These are phyloP conservation scores for Acrocephalus kingi DNA, from an alignment of 2,113 vertebrate genomes.

Conservation along the genomic window DNA sequence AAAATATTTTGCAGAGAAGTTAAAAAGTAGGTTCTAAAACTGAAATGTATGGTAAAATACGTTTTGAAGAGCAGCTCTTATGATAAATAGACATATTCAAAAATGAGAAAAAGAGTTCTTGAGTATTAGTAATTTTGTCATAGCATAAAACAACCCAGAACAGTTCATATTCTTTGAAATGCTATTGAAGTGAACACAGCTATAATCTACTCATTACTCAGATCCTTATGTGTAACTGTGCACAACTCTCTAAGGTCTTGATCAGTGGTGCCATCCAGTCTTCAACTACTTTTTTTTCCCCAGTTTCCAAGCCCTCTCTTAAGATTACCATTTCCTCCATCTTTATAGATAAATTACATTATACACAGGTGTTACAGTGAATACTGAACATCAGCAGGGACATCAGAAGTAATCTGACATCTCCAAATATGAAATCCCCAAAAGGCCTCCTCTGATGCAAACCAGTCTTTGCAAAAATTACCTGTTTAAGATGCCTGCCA, in stretches of 20 bases:
- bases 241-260: accelerated
- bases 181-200: not conserved
- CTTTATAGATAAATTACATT: not conserved
- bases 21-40: not conserved
- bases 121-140: not conserved
- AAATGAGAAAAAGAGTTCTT: not conserved
- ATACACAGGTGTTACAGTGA: not conserved
- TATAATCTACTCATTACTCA: not conserved
- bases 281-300: not conserved
- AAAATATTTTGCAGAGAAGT: not conserved
- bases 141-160: not conserved
- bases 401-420: not conserved
- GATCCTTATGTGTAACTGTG: not conserved
- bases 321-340: not conserved
- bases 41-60: not conserved
- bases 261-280: not conserved
- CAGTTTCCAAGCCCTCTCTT: not conserved
- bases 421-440: not conserved
- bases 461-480: not conserved
- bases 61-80: conserved; percentile 2
- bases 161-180: not conserved
- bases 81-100: not conserved
- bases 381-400: not conserved
- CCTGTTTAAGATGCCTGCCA: not conserved
- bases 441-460: not conserved